A percentile compares a stretch with the other conserved stretches of the same genome.
Conservation (phyloP, 1,140 invertebrate species). For the Drosophila cardini region DNA sequence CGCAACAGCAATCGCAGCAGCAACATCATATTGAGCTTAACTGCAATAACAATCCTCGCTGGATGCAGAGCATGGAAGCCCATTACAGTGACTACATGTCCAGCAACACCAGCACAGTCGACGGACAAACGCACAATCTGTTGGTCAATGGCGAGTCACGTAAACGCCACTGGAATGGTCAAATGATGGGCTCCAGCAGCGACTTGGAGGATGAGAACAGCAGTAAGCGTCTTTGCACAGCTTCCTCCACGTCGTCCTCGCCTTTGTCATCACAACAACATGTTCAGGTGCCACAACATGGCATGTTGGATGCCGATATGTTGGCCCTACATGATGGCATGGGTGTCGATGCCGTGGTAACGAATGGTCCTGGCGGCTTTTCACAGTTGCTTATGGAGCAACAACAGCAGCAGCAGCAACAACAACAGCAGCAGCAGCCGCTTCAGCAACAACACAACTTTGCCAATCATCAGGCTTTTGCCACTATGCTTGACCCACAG, state of each 20-base stretch:
- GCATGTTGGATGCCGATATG: constrained; percentile 75
- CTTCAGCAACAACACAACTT: constrained; percentile 68
- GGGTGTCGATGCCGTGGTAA: constrained; percentile 53
- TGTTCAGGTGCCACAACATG: constrained; percentile 61
- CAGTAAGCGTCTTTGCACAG: constrained; percentile 73
- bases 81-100: constrained; percentile 75
- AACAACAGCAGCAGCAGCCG: constrained; percentile 50
- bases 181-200: constrained; percentile 72
- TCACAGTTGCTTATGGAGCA: constrained; percentile 67
- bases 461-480: constrained; percentile 60
- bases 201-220: constrained; percentile 72
- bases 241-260: constrained; percentile 71
- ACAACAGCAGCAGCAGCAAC: constrained; percentile 68
- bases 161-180: constrained; percentile 78
- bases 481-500: constrained; percentile 63
- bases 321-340: constrained; percentile 65
- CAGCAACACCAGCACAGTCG: constrained; percentile 50
- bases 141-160: constrained; percentile 65
- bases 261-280: constrained; percentile 73
- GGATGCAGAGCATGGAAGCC: constrained; percentile 83
- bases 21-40: constrained; percentile 78
- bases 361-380: constrained; percentile 56
- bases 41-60: constrained; percentile 77
- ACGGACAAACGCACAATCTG: constrained; percentile 41
- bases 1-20: constrained; percentile 54